These are phyloP conservation scores for Neoseiulus cucumeris DNA, from an alignment of 1,140 invertebrate genomes.

Conservation along the genomic window DNA sequence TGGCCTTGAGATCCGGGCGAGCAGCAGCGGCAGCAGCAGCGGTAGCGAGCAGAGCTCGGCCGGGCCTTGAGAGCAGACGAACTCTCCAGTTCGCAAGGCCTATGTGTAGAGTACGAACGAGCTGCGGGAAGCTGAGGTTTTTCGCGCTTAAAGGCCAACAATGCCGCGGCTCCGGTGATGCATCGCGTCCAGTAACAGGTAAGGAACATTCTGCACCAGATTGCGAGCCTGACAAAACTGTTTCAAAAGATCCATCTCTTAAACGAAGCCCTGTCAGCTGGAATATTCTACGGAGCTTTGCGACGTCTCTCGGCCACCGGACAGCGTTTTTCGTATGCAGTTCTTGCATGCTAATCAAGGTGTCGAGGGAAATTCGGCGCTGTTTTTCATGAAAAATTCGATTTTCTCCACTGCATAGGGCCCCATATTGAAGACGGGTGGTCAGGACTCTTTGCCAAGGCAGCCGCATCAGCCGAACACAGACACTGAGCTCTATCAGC, in stretches of 20 bases:
- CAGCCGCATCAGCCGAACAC: no score
- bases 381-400: neutral
- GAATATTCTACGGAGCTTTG: neutral
- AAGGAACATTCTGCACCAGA: conserved; percentile 3
- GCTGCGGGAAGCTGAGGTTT: no score
- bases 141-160: no score
- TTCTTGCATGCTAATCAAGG: neutral
- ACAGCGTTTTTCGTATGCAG: neutral
- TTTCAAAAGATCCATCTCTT: neutral
- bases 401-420: neutral
- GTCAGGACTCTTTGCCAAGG: neutral
- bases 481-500: no score
- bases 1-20: conserved; percentile 7
- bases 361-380: neutral
- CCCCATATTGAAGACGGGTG: neutral
- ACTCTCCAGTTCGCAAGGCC: neutral
- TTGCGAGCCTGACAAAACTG: neutral
- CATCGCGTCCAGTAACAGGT: neutral
- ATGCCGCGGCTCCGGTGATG: conserved; percentile 4
- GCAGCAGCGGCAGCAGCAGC: neutral
- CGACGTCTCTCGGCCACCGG: neutral
- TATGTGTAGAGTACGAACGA: no score
- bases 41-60: neutral
- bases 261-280: neutral
- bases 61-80: neutral